phyloP scores from a whole-genome alignment of 2,888 invertebrate genomes.

The Morpho achilles region DNA sequence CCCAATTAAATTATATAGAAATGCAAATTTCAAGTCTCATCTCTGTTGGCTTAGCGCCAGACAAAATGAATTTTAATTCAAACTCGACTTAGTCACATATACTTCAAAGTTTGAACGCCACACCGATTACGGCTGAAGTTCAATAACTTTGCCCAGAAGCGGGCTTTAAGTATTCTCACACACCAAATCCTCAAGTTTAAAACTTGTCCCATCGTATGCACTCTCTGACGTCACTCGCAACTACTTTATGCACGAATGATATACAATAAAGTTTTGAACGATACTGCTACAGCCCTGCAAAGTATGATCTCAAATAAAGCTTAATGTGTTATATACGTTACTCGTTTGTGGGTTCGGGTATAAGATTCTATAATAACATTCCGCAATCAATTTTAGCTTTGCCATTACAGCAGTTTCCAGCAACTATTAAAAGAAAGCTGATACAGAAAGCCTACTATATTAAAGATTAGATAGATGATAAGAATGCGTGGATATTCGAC shows the following conservation, averaged over 20 bases:
- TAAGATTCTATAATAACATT: too few relatives aligned
- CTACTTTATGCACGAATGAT: conserved; percentile 2
- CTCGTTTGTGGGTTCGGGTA: too few relatives aligned
- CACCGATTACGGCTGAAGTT: conserved; percentile 25
- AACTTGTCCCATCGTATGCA: conserved; percentile 17
- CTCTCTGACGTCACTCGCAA: conserved; percentile 8
- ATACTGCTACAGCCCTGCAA: too few relatives aligned
- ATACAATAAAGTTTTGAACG: background rate
- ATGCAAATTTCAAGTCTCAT: conserved; percentile 21
- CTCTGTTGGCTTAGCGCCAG: conserved; percentile 27
- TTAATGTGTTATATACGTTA: too few relatives aligned
- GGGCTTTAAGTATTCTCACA: conserved; percentile 24
- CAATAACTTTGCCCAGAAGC: conserved; percentile 25
- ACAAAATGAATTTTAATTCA: conserved; percentile 30
- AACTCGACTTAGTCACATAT: conserved; percentile 24
- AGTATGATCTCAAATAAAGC: too few relatives aligned
- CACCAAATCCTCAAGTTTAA: conserved; percentile 19
- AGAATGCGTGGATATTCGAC: too few relatives aligned
- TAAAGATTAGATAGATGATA: too few relatives aligned
- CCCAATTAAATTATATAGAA: conserved; percentile 22
- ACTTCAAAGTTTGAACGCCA: conserved; percentile 25
- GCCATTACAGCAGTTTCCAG: too few relatives aligned
- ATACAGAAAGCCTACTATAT: too few relatives aligned
- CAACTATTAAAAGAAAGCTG: too few relatives aligned
- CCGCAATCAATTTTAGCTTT: too few relatives aligned